Conservation (phyloP, 2,888 invertebrate species). For the Agapetus fuscipes region DNA sequence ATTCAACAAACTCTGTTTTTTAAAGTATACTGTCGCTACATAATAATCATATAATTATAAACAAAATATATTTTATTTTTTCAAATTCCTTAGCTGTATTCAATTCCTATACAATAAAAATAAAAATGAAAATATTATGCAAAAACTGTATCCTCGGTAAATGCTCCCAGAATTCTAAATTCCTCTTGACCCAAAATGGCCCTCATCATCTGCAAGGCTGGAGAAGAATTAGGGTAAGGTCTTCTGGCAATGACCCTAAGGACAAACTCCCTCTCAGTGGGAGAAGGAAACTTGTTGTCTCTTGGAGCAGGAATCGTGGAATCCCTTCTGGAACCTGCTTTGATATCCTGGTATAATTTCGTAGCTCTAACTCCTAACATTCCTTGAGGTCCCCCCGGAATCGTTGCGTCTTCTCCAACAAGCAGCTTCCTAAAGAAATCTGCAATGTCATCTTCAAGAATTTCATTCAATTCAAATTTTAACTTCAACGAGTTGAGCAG, state of each 20-base stretch:
- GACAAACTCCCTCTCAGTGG: conserved; percentile 15
- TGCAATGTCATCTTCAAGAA: conserved; percentile 13
- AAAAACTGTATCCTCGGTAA: conserved; percentile 67
- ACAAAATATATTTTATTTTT: too few species aligned
- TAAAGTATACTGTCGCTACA: too few species aligned
- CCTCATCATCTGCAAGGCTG: conserved; percentile 57
- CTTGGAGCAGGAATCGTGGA: too few species aligned
- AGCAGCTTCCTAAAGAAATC: conserved; percentile 41
- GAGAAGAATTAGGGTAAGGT: conserved; percentile 50
- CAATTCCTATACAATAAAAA: too few species aligned
- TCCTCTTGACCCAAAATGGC: conserved; percentile 58
- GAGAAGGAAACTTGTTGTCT: conserved; percentile 10
- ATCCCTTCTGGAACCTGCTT: conserved; percentile 26
- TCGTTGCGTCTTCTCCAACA: conserved; percentile 47
- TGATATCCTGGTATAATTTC: conserved; percentile 44
- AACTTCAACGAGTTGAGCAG: conserved; percentile 45
- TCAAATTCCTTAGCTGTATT: too few species aligned
- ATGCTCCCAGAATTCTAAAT: conserved; percentile 68
- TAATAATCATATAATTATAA: too few species aligned
- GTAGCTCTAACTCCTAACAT: conserved; percentile 45
- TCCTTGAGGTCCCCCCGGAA: conserved; percentile 46
- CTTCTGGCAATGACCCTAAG: conserved; percentile 29
- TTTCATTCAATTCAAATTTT: conserved; percentile 34
- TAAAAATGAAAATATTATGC: conserved; percentile 28
- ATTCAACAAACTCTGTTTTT: too few species aligned